These are phyloP conservation scores for Yponomeuta malinellus DNA, from an alignment of 2,888 invertebrate genomes.

Conservation along the genomic window DNA sequence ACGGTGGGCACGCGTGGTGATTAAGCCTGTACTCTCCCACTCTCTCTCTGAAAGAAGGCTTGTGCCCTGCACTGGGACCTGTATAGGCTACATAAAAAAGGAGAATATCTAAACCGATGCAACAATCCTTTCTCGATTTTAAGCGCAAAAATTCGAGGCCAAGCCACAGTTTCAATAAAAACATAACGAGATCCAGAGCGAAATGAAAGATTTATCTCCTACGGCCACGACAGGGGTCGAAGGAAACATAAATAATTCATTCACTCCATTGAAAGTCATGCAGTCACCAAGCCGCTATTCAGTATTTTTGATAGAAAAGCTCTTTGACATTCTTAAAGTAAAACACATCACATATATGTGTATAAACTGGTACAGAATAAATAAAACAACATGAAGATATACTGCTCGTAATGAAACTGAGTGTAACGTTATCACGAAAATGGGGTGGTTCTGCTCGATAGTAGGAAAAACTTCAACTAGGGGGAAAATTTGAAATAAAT, in stretches of 20 bases:
- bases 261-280: conserved; percentile 54
- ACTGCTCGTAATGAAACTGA: too few species aligned
- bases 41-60: too few species aligned
- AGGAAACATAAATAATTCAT: conserved; percentile 56
- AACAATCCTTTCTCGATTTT: neutral
- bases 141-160: neutral
- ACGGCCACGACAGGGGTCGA: conserved; percentile 33
- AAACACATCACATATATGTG: conserved; percentile 36
- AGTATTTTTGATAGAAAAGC: conserved; percentile 54
- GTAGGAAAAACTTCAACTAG: too few species aligned
- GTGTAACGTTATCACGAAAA: too few species aligned
- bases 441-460: too few species aligned
- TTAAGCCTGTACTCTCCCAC: too few species aligned
- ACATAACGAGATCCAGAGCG: conserved; percentile 51
- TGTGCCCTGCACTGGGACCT: too few species aligned
- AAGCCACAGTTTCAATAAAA: conserved; percentile 47
- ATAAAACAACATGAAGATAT: neutral
- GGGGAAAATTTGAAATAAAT: too few species aligned
- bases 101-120: neutral
- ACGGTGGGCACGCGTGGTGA: too few species aligned
- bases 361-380: conserved; percentile 19
- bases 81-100: too few species aligned
- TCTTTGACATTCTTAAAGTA: conserved; percentile 42
- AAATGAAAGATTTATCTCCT: conserved; percentile 60
- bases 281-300: conserved; percentile 39